Conservation (phyloP, 1,140 invertebrate species). For the Doryteuthis pealeii region DNA sequence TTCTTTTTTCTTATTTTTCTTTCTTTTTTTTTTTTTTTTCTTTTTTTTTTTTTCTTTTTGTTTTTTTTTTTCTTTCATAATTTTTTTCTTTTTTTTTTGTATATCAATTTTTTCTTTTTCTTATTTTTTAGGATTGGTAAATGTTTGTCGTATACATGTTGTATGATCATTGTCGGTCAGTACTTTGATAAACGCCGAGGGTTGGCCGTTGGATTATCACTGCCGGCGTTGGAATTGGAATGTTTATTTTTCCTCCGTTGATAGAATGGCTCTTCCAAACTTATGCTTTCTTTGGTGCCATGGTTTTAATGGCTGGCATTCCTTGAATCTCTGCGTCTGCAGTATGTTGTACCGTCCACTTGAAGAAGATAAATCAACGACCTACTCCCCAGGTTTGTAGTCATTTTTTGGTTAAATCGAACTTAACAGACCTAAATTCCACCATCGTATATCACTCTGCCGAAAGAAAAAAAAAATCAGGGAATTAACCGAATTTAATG, state of each 20-base stretch:
- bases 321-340: conserved; percentile 27
- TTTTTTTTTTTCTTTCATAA: too few species aligned
- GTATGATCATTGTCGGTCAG: conserved; percentile 85
- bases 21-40: too few species aligned
- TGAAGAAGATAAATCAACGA: conserved; percentile 23
- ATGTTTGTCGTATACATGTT: conserved; percentile 83
- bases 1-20: too few species aligned
- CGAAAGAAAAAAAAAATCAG: too few species aligned
- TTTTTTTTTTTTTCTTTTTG: too few species aligned
- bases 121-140: conserved; percentile 76
- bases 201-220: conserved; percentile 88
- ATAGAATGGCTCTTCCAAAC: conserved; percentile 18
- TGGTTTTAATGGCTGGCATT: conserved; percentile 27
- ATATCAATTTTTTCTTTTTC: too few species aligned
- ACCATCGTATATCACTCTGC: too few species aligned
- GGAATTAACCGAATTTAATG: too few species aligned
- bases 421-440: too few species aligned
- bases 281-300: conserved; percentile 23
- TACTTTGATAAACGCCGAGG: conserved; percentile 88
- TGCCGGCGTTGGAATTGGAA: conserved; percentile 79
- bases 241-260: conserved; percentile 84
- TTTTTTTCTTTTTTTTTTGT: too few species aligned
- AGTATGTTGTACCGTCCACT: conserved; percentile 32
- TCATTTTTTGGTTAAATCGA: too few species aligned
- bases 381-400: conserved; percentile 11